These are phyloP conservation scores for Papio anubis DNA, from an alignment of 2,113 vertebrate species.

Conservation along the genomic window DNA sequence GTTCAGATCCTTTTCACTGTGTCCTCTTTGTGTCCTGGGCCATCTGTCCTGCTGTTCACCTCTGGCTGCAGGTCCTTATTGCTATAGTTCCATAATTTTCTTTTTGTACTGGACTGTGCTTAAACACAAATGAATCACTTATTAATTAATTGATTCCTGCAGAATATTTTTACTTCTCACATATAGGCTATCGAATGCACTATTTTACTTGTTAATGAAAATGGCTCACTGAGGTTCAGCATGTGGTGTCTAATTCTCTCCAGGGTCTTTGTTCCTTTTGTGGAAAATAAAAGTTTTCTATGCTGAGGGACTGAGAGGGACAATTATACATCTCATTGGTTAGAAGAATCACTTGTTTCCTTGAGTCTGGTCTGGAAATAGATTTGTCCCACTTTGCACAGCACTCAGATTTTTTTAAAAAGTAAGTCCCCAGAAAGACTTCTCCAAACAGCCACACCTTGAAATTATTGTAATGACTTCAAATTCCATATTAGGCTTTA, in stretches of 20 bases:
- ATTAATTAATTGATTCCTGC: not conserved
- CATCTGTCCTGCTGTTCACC: not conserved
- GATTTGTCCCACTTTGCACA: not conserved
- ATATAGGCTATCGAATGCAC: not conserved
- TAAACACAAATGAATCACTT: not conserved
- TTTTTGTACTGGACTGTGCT: not conserved
- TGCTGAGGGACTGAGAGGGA: not conserved
- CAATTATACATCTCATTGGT: not conserved
- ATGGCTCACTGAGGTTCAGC: not conserved
- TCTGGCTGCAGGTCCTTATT: not conserved
- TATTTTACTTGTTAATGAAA: not conserved
- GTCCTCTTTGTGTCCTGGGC: not conserved
- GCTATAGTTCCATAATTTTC: not conserved
- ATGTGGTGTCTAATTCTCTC: not conserved
- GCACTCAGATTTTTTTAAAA: not conserved
- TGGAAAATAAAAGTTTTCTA: constrained; percentile 43
- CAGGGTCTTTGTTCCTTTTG: constrained; percentile 22
- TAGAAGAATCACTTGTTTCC: not conserved
- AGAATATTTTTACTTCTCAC: not conserved
- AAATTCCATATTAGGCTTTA: not conserved
- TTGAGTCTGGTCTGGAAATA: not conserved
- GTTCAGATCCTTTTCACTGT: not conserved
- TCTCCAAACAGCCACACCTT: not conserved
- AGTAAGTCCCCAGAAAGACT: not conserved
- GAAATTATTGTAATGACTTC: not conserved